Base-by-base conservation (phyloP, 23 tunicate species). In the Ascidia mentula region DNA sequence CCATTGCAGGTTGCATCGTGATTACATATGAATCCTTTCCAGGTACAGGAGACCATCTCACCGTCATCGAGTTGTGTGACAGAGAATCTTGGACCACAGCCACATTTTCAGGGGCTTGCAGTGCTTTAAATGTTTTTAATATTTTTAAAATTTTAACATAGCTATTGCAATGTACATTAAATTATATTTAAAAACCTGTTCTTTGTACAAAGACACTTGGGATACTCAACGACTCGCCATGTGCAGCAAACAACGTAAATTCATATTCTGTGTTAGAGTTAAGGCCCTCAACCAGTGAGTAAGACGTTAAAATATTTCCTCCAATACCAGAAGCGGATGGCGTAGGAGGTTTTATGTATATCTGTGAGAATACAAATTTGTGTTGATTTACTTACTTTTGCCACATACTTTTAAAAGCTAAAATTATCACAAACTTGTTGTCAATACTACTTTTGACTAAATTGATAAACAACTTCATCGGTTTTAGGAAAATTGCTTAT, bases 241-340 rank as follows among this genome's bases (percentile, higher is more conserved):
- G 80, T 33, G 89, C 85, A 0, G 98, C 95, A 22, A 78, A 73
- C 0, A 94, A 76, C 13, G 87, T 85, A n/a, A 94, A 71, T 46
- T 75, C 39, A 72, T 94, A 94, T 59, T 89, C 95, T 3, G 95
- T 89, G 61, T 94, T 84, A 18, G 98, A 88, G 18, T 76, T 73
- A n/a, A 94, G 45, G 2, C 98, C 98, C 22, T 60, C 69, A 37
- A 94, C 74, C 2, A 73, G 61, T 20, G 95, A 76, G 46, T 85
- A 90, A 40, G 79, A 81, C 32, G 89, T 94, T 0, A 72, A 46
- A 39, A 94, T 89, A 69, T 94, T 94, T 39, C 61, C 38, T 6
- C 98, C 98, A 32, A 89, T 75, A 37, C 98, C 98, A 0, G 46
- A 59, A 9, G 53, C 53, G 12, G 53, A 42, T 9, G 53, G 53